Base-by-base conservation (phyloP, 2,888 invertebrate species). In the Drosophila setosimentum region DNA sequence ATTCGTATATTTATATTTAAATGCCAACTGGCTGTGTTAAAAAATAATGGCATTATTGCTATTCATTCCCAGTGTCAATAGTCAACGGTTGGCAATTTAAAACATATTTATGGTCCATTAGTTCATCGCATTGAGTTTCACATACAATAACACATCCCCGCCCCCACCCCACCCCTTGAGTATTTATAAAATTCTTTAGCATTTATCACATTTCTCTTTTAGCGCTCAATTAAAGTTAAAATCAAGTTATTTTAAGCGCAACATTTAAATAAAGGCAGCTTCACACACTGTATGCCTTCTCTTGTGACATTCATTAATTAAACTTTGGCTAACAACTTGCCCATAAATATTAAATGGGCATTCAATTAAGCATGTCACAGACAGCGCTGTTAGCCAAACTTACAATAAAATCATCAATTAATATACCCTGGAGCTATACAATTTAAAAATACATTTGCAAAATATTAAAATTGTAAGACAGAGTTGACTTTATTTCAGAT, bases 341-440 rank as follows among this genome's bases (percentile, higher is more conserved):
- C 71, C 74, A 83, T 83, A 84, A 87, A 87, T 83, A 84, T 87
- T 82, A 80, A 83, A 87, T 87, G 81, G 73, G 71, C 79, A 65
- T 76, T 84, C 82, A 87, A 87, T 87, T 77, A 70, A 51, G 65
- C 68, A 42, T 35, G 63, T 40, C 77, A 53, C 42, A 37, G 32
- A 10, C 13, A 32, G 29, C 55, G 24, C 21, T 45, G 24, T 21
- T 13, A 33, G 54, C 27, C 35, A 27, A 37, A 62, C 4, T 40
- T 11, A 29, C n/a, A 21, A 11, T 24, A 33, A 21, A 35, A 21
- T 53, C 37, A 29, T n/a, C 1, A 58, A 27, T 27, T 11, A 0
- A 35, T 3, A 77, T 74, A 66, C 75, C 42, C 75, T 67, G 59
- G 37, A 49, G 53, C 11, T 3, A n/a, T 11, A 7, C 24, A 32